Evolutionary conservation across 2,888 invertebrate genomes (phyloP), one percentile per base, ranked within the genome.

Genomic region (Rhorus exstirpatorius): DNA sequence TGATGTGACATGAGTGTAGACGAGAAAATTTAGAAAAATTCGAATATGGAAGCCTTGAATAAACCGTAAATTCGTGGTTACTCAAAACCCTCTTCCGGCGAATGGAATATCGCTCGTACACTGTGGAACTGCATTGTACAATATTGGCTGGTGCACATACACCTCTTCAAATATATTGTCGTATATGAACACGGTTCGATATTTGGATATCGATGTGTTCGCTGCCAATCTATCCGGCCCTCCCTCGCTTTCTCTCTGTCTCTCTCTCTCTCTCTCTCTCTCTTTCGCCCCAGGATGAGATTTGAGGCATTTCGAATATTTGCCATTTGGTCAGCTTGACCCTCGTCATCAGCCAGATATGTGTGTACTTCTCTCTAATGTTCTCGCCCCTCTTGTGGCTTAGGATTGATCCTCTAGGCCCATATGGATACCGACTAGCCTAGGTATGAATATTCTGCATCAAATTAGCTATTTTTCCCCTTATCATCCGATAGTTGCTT

Each of bases 191-290:
- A 46, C 35, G 19, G 38, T 68, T 77, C 68, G 68, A 77, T 77
- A 68, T 77, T 77, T 68, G 41, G 58, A 67, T 67, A 76, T 76
- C 67, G 65, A 76, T 76, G 60, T 61, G 60, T 67, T 24, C 76
- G 35, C 12, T 68, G 55, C 70, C 70, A 55, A 70, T 70, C 46
- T 70, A 49, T 44, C 1, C 3, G 8, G 35, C 53, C 17, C 51
- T n/a, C n/a, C n/a, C n/a, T n/a, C n/a, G n/a, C 2, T 31, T 6
- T 31, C 31, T 41, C 41, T 10, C 10, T 12, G 1, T 41, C 10
- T 10, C 41, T 6, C 41, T 10, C 41, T 12, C 41, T 12, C 31
- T 38, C n/a, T 21, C 26, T 19, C 51, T 24, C 38, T 21, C n/a
- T 14, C 35, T 21, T 12, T 49, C 26, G 19, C 31, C 21, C 55